Conservation (phyloP, 2,888 invertebrate species). For the Aelia acuminata region DNA sequence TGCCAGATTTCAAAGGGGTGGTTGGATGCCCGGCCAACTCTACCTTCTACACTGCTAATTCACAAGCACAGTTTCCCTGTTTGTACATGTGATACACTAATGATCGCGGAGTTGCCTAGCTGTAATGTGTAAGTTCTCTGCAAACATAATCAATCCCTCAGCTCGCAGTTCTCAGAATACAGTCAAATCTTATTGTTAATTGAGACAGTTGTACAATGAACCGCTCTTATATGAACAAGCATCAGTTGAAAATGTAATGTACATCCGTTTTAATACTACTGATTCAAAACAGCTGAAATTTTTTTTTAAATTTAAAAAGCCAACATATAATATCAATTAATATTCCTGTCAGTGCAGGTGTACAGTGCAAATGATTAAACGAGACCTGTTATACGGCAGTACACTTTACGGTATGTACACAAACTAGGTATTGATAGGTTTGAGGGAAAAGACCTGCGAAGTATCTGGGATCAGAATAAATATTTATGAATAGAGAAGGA, state of each 20-base stretch:
- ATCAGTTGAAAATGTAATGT: background rate
- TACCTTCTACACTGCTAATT: background rate
- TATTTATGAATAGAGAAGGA: no score
- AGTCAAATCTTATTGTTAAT: background rate
- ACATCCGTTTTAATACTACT: no score
- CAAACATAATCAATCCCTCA: constrained; percentile 22
- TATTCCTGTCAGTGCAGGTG: no score
- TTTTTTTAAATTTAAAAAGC: no score
- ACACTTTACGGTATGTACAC: no score
- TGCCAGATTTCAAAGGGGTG: constrained; percentile 9
- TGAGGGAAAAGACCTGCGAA: no score
- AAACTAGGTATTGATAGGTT: no score
- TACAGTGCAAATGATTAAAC: no score
- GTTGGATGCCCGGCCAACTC: background rate
- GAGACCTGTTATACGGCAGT: no score
- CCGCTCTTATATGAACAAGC: background rate
- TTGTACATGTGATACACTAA: constrained; percentile 26
- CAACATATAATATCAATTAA: no score
- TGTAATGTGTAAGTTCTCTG: background rate
- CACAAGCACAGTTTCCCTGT: constrained; percentile 16
- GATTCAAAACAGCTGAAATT: no score
- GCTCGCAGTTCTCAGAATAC: background rate
- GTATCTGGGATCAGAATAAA: no score
- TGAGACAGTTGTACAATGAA: background rate
- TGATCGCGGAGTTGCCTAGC: background rate